Evolutionary conservation across 2,113 vertebrate species (phyloP).

Genomic region (Paratilapia polleni): DNA sequence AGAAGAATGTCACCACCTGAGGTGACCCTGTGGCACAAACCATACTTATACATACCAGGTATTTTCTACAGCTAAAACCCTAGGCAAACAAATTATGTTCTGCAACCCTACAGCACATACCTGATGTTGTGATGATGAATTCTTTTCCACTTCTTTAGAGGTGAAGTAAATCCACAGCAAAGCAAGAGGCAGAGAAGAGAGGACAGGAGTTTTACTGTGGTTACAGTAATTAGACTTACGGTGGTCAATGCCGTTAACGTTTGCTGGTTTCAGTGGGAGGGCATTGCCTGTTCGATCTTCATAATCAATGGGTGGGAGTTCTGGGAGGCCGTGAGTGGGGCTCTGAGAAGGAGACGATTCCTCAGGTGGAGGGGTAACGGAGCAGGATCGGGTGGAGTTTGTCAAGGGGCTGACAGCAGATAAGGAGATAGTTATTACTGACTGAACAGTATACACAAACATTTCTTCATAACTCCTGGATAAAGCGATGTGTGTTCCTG

Average conservation of each 20-base stretch:
- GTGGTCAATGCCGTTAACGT: constrained; percentile 55
- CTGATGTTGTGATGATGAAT: not conserved
- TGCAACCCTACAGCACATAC: not conserved
- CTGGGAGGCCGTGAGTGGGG: not conserved
- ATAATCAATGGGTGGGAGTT: constrained; percentile 73
- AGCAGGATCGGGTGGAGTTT: not conserved
- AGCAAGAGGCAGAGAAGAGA: not conserved
- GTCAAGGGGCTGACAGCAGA: constrained; percentile 28
- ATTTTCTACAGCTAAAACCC: not conserved
- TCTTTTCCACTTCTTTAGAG: not conserved
- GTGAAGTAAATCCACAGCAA: not conserved
- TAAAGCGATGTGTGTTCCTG: not conserved
- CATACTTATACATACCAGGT: not conserved
- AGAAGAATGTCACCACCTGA: constrained; percentile 35
- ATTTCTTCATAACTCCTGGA: not conserved
- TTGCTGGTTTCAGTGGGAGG: not conserved
- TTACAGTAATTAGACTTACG: constrained; percentile 63
- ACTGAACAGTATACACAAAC: not conserved
- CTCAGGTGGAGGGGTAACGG: constrained; percentile 44
- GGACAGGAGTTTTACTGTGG: not conserved
- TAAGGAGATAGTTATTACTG: not conserved
- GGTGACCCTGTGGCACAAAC: not conserved
- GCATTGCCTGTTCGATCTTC: constrained; percentile 4
- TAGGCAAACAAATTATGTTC: not conserved
- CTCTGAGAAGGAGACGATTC: constrained; percentile 29